phyloP scores from a whole-genome alignment of 2,797 vertebrate genomes.

The Carapus acus region DNA sequence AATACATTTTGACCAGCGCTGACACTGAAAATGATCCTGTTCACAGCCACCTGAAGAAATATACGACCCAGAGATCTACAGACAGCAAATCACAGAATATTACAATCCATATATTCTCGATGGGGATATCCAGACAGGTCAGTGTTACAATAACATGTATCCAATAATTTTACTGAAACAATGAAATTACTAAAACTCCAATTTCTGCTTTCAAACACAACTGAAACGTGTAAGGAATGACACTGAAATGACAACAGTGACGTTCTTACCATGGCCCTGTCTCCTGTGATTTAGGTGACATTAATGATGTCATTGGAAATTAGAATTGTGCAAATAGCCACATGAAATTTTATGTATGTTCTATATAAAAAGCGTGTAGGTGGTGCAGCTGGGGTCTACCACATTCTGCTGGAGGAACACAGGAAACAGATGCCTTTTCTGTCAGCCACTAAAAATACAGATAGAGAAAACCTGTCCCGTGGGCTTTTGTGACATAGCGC shows the following conservation, averaged over 20 bases:
- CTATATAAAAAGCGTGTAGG: slow-evolving; percentile 45
- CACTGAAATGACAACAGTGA: no score
- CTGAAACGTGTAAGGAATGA: neutral
- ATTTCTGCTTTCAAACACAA: slow-evolving; percentile 4
- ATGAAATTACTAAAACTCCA: neutral
- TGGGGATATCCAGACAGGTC: slow-evolving; percentile 86
- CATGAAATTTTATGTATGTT: slow-evolving; percentile 34
- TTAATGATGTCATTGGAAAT: no score
- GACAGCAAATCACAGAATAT: slow-evolving; percentile 82
- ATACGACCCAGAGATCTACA: slow-evolving; percentile 91
- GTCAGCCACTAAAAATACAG: slow-evolving; percentile 67
- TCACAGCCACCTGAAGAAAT: slow-evolving; percentile 88
- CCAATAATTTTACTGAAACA: neutral
- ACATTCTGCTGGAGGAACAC: slow-evolving; percentile 65
- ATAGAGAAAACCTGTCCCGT: slow-evolving; percentile 72
- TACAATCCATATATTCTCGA: slow-evolving; percentile 87
- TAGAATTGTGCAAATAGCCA: slow-evolving; percentile 27
- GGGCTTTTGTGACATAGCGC: slow-evolving; percentile 64
- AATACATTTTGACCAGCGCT: neutral
- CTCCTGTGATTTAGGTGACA: neutral
- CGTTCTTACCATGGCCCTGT: neutral
- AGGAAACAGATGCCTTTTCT: slow-evolving; percentile 82
- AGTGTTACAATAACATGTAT: slow-evolving; percentile 52
- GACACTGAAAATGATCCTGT: slow-evolving; percentile 16
- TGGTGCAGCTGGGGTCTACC: slow-evolving; percentile 64